Percentiles rank a stretch among this genome's conserved stretches.
Conservation (phyloP, 2,113 vertebrate species). For the Tachysurus fulvidraco region DNA sequence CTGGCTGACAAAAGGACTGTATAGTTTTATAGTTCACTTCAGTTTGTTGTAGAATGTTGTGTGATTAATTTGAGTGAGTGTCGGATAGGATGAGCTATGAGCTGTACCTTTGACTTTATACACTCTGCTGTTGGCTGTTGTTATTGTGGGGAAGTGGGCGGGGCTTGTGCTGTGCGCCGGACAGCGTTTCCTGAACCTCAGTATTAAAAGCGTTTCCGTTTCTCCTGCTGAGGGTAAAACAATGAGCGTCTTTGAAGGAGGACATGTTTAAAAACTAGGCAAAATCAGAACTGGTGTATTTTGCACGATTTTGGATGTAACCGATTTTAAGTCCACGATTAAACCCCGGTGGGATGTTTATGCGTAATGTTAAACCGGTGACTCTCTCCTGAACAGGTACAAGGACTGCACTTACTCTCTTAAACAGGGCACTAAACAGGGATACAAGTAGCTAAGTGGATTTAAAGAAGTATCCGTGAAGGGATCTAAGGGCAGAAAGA, state of each 20-base stretch:
- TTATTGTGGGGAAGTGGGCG: neutral
- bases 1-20: neutral
- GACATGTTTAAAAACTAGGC: conserved; percentile 58
- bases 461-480: neutral
- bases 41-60: too few species aligned
- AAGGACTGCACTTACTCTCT: neutral
- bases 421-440: neutral
- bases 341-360: neutral
- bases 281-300: neutral
- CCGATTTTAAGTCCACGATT: too few species aligned
- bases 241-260: conserved; percentile 53
- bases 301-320: neutral
- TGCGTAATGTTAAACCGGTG: neutral
- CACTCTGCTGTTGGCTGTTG: neutral
- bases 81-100: too few species aligned
- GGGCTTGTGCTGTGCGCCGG: conserved; percentile 37
- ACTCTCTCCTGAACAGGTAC: neutral
- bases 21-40: neutral
- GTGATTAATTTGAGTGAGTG: neutral
- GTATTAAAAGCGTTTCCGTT: conserved; percentile 63
- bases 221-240: conserved; percentile 51
- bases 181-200: conserved; percentile 29
- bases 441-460: neutral
- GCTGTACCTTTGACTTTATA: neutral
- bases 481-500: neutral